Conservation (phyloP, 2,888 invertebrate genomes). For the Andrena dorsata region DNA sequence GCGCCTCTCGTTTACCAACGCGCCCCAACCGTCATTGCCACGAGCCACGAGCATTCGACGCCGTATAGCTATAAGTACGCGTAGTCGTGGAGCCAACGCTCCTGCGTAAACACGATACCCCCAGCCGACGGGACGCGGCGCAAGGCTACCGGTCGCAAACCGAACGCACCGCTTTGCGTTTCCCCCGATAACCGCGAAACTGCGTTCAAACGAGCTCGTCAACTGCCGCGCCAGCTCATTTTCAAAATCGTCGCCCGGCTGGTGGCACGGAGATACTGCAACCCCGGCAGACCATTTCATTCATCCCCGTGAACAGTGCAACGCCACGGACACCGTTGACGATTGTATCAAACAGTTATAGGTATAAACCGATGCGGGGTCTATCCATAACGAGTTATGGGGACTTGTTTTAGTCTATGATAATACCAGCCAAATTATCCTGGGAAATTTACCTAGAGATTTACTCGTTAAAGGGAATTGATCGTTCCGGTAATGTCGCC, state of each 20-base stretch:
- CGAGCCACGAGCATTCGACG: conserved; percentile 22
- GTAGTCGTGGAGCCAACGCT: conserved; percentile 41
- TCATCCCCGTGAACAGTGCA: neutral
- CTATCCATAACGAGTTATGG: conserved; percentile 36
- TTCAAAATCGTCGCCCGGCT: neutral
- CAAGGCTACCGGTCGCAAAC: neutral
- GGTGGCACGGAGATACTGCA: neutral
- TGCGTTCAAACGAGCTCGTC: no score
- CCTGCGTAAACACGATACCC: conserved; percentile 65
- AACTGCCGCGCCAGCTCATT: neutral
- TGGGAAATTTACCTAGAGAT: neutral
- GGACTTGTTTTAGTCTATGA: conserved; percentile 60
- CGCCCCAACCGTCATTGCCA: conserved; percentile 42
- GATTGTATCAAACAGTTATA: neutral
- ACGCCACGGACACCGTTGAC: neutral
- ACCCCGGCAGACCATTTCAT: neutral
- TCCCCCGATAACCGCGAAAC: no score
- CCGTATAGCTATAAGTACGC: neutral
- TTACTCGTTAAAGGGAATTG: neutral
- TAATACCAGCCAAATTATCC: conserved; percentile 39
- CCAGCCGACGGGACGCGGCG: conserved; percentile 19
- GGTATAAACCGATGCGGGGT: neutral
- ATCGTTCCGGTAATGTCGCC: neutral
- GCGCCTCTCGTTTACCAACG: conserved; percentile 37
- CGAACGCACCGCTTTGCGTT: neutral